Conservation (phyloP, 2,888 invertebrate species). For the Cryptocephalus primarius region DNA sequence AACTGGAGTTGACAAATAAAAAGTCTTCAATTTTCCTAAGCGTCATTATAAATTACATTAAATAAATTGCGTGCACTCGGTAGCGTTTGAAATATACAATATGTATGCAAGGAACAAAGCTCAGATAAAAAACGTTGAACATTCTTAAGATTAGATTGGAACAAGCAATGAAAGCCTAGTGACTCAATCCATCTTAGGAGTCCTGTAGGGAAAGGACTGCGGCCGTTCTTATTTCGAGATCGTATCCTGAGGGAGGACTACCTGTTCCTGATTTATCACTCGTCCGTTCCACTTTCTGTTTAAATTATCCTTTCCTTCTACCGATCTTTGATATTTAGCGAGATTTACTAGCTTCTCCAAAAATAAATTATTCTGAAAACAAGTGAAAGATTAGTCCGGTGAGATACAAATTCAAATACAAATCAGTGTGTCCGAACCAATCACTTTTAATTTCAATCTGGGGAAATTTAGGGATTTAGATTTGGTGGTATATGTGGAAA, state of each 20-base stretch:
- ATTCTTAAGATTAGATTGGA: slow-evolving; percentile 25
- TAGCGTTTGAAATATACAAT: too few relatives aligned
- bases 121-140: slow-evolving; percentile 10
- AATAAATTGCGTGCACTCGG: too few relatives aligned
- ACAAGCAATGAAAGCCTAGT: slow-evolving; percentile 27
- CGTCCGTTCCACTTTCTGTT: slow-evolving; percentile 36
- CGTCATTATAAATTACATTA: neutral
- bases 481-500: too few relatives aligned
- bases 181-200: slow-evolving; percentile 33
- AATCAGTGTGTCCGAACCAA: too few relatives aligned
- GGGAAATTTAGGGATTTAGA: too few relatives aligned
- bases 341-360: slow-evolving; percentile 32
- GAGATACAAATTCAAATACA: too few relatives aligned
- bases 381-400: neutral
- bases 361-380: slow-evolving; percentile 31
- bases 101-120: too few relatives aligned
- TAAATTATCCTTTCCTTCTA: slow-evolving; percentile 33
- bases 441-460: too few relatives aligned
- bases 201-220: slow-evolving; percentile 29
- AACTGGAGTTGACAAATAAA: too few relatives aligned
- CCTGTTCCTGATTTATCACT: slow-evolving; percentile 39
- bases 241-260: slow-evolving; percentile 34
- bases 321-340: slow-evolving; percentile 37
- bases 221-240: slow-evolving; percentile 33
- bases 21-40: neutral